Base-by-base conservation (phyloP, 2,888 invertebrate species). In the Agelastica alni region DNA sequence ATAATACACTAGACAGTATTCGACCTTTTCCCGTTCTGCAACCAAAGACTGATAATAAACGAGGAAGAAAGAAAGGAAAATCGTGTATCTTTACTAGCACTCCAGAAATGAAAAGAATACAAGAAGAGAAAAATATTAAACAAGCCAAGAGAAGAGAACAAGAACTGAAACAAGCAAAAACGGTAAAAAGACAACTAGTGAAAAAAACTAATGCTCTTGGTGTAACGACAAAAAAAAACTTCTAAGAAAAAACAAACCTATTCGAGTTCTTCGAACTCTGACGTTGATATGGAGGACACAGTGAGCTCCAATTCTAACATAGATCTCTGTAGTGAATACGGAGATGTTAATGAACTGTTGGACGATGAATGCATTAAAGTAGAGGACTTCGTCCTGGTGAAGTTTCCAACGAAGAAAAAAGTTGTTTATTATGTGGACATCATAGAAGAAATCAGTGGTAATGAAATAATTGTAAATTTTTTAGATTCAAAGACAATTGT, bases 31-130 rank as follows among this genome's bases (percentile, higher is more conserved):
- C 20, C n/a, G 12, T 22, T 10, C 20, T 20, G 10, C 44, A 44
- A 30, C 17, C 14, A 30, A 44, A 16, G 16, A 14, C 1, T 26
- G n/a, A 12, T 10, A 31, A 17, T 36, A 36, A 46, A 34, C n/a
- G 46, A 22, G 14, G 26, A 10, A 36, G 36, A 46, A 46, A 46
- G 14, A 46, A 46, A 17, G 34, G 45, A 18, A 46, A 46, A 46
- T 44, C 44, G 2, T 44, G 31, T 44, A 44, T 44, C 17, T 44
- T 30, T 17, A 44, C 44, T 30, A 42, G 42, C n/a, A 42, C 30
- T 26, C 28, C 44, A 16, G 44, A 44, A 31, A 44, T 44, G 44
- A 42, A 42, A 2, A 42, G 42, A 26, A 5, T 42, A 42, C 2
- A 22, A 26, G 32, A 34, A 34, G 32, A 34, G 7, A 13, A 34